Percentiles rank a stretch among this genome's conserved stretches.
Evolutionary conservation across 2,888 invertebrate genomes (phyloP).

Genomic region (Yponomeuta malinellus): DNA sequence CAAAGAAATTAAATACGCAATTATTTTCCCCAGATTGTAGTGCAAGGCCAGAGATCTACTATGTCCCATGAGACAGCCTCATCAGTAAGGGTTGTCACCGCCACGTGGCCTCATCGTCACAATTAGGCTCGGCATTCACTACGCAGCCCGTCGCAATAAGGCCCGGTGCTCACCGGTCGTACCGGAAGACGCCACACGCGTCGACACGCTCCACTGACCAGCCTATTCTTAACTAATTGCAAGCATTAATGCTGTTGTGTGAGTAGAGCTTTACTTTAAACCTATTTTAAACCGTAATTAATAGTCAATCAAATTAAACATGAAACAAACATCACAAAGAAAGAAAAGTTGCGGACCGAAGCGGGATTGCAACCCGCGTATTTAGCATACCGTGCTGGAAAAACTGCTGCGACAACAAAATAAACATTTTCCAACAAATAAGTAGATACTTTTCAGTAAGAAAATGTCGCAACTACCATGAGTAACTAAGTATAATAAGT

Average conservation of each 20-base stretch:
- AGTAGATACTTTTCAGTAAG: too few relatives aligned
- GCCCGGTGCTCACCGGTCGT: conserved; percentile 34
- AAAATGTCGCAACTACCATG: too few relatives aligned
- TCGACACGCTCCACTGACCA: not conserved
- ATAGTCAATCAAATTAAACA: not conserved
- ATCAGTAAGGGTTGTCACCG: conserved; percentile 23
- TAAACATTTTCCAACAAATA: too few relatives aligned
- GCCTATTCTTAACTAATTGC: not conserved
- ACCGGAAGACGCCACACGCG: conserved; percentile 14
- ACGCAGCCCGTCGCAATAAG: conserved; percentile 56
- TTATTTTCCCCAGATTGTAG: not conserved
- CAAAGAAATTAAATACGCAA: not conserved
- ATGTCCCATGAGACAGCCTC: not conserved
- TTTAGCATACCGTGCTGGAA: too few relatives aligned
- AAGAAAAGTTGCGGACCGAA: too few relatives aligned
- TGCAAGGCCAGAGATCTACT: not conserved
- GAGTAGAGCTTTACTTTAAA: not conserved
- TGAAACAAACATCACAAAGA: not conserved
- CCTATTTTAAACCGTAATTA: not conserved
- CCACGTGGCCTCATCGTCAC: conserved; percentile 58
- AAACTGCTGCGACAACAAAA: too few relatives aligned
- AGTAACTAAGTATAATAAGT: too few relatives aligned
- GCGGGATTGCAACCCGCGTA: too few relatives aligned
- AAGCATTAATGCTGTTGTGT: not conserved
- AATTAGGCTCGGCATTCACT: conserved; percentile 61